These are phyloP conservation scores for Andrena bucephala DNA, from an alignment of 2,888 invertebrate species.

Conservation along the genomic window DNA sequence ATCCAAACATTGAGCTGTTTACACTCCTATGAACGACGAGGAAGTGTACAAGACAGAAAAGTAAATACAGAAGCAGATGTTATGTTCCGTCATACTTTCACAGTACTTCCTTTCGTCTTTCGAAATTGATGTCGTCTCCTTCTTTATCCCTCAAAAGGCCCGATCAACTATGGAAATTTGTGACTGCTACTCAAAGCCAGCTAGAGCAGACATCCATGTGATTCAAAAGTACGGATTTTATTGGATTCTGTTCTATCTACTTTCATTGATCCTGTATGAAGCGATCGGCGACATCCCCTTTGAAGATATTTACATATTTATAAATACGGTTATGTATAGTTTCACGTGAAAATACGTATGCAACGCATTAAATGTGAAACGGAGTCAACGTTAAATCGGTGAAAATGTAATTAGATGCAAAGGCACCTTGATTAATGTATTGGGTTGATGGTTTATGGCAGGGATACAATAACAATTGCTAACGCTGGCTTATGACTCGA, in stretches of 20 bases:
- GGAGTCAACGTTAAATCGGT: constrained; percentile 13
- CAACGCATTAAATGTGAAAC: neutral
- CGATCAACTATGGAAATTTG: constrained; percentile 71
- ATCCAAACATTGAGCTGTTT: constrained; percentile 35
- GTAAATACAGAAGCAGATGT: constrained; percentile 30
- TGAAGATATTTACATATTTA: constrained; percentile 58
- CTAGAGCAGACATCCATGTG: constrained; percentile 58
- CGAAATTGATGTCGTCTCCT: constrained; percentile 44
- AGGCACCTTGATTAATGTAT: neutral
- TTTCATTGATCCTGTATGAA: constrained; percentile 67
- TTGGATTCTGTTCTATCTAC: constrained; percentile 62
- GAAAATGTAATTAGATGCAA: constrained; percentile 17
- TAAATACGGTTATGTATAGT: constrained; percentile 18
- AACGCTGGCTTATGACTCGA: too few relatives aligned
- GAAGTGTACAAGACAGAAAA: constrained; percentile 22
- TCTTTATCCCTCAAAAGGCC: constrained; percentile 67
- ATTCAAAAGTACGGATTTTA: constrained; percentile 70
- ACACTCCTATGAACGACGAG: constrained; percentile 21
- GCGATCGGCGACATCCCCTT: constrained; percentile 58
- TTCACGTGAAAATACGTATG: too few relatives aligned
- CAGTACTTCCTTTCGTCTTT: constrained; percentile 18
- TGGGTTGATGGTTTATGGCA: neutral
- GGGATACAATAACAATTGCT: too few relatives aligned
- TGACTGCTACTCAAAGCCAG: constrained; percentile 67
- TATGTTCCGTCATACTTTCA: constrained; percentile 30